Evolutionary conservation across 2,113 vertebrate genomes (phyloP), one percentile per base, ranked within the genome.

Genomic region (Eptesicus fuscus): DNA sequence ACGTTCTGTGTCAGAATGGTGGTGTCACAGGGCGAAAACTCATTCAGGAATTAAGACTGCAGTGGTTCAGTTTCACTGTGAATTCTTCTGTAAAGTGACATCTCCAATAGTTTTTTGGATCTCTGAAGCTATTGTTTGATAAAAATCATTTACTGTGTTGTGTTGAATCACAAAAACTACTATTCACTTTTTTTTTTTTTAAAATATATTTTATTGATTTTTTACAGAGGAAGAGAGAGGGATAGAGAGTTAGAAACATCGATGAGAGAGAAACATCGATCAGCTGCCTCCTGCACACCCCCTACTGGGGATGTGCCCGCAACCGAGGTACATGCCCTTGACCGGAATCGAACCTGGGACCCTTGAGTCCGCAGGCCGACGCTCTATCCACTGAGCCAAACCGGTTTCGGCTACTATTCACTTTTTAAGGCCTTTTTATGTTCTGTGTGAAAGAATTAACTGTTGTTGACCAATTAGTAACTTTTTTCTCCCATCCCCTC

Each of bases 61-160:
- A 67, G 14, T 71, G 37, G 40, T 79, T 88, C 44, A 73, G 63
- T 65, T 32, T 65, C 63, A 32, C 47, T 95, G 28, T 90, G 69
- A 94, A 51, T 67, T 93, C 63, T 92, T 82, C 53, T 67, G 61
- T 11, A 92, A 88, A 83, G 73, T 76, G 70, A 94, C 20, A 67
- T 92, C 35, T 92, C 94, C 78, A 37, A 5, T 83, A 76, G 76
- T 70, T 87, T 84, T 94, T 71, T 83, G 67, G 9, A 53, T 88
- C 70, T 94, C 82, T 93, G 53, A 88, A 91, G 93, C 65, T 94
- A 16, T 79, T 95, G 73, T 95, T 83, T 94, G 35, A 37, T 53
- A 70, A 87, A 93, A 94, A 78, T 88, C 78, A 51, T 84, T 89
- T 79, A 56, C 40, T 92, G 9, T 94, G 69, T 44, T 84, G 2